phyloP scores from a whole-genome alignment of 1,140 invertebrate genomes.

The Pristionchus pacificus region DNA sequence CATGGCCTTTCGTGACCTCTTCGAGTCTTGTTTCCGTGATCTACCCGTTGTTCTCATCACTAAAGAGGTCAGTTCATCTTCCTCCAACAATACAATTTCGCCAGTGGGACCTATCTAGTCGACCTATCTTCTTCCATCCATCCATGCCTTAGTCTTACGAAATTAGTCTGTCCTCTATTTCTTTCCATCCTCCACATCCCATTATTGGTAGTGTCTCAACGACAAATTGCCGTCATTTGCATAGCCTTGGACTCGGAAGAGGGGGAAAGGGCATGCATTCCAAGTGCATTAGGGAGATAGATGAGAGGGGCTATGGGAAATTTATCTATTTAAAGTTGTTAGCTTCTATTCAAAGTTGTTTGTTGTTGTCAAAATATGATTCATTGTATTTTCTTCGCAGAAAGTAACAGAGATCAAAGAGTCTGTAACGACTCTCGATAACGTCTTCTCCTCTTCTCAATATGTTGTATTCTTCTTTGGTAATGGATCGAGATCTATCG shows the following conservation, averaged over 20 bases:
- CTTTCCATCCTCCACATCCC: neutral
- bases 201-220: neutral
- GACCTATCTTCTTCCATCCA: no score
- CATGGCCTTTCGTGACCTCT: neutral
- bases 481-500: neutral
- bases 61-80: no score
- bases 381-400: neutral
- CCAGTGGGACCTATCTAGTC: no score
- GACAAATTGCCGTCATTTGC: no score
- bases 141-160: neutral
- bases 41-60: neutral
- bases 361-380: neutral
- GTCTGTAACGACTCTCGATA: neutral
- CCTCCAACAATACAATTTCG: no score
- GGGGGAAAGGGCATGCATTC: no score
- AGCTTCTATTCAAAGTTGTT: neutral
- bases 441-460: neutral
- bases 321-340: neutral
- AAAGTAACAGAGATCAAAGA: neutral
- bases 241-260: no score
- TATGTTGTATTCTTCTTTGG: neutral
- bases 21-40: neutral
- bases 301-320: neutral
- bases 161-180: neutral
- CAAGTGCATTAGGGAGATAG: no score